Base-by-base conservation (phyloP, 2,113 vertebrate genomes). In the Centropus unirufus region DNA sequence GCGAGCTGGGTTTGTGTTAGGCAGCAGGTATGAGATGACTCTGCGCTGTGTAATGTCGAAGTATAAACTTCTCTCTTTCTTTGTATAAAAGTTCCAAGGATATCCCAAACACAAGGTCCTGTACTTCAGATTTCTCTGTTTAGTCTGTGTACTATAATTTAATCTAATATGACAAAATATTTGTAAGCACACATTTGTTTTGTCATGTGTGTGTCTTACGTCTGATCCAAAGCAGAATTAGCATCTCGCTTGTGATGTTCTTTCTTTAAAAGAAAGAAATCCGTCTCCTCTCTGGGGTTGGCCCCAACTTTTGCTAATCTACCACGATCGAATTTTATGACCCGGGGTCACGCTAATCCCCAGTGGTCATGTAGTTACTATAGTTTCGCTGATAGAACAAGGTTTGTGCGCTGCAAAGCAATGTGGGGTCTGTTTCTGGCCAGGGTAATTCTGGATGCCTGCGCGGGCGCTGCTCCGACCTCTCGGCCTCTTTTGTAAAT, bases 91-190 rank as follows among this genome's bases (percentile, higher is more conserved):
- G 83, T 90, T 96, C 87, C 92, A 72, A 87, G 82, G 89, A 83
- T 92, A 92, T 96, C 92, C 92, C 95, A 94, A 96, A 95, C 94
- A 95, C 58, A 89, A 84, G 78, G 77, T 51, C 22, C 75, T 82
- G 78, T 74, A 90, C 93, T 97, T 95, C 83, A 92, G 79, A 82
- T 94, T 83, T 86, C 72, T 95, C 78, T 95, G 95, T 97, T 97
- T 97, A 97, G 96, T 95, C 96, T 97, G 66, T 66, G 58, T 5
- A 5, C 75, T 91, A 80, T 86, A 92, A 96, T 94, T 95, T 95
- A 97, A 97, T 97, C 93, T 90, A 92, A 95, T 89, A 91, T 92
- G 95, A 93, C 96, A 96, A 97, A 97, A 93, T 97, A 91, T 97
- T 97, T 97, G 95, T 97, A 97, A 97, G 93, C 95, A 91, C 32